Evolutionary conservation across 1,140 invertebrate species (phyloP), one percentile per base, ranked within the genome.

Genomic region (Colletes gigas): DNA sequence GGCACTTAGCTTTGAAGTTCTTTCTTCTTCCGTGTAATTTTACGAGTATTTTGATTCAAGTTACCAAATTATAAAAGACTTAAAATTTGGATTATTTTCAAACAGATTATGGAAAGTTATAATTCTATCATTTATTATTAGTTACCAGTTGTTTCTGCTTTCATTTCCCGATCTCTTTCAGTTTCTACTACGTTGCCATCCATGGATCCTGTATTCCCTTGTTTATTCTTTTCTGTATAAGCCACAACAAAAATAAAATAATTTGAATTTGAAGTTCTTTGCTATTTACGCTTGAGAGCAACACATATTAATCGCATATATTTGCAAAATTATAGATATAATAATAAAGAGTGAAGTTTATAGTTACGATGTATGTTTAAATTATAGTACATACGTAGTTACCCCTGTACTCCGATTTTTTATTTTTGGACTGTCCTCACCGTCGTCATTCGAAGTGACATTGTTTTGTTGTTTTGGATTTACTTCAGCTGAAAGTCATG

Each of bases 401-500:
- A 57, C 79, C 83, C 57, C 47, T 55, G 69, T 80, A 47, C 15
- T 69, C 69, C 17, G 74, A 59, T 4, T 50, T n/a, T 67, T 50
- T 57, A 39, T 14, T 12, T 63, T 66, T 65, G 21, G 5, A 15
- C 17, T 66, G 63, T 71, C 66, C 19, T 60, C 50, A 44, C 5
- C 30, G 30, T 15, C 68, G 8, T 65, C 72, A 55, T 78, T 83
- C 30, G 66, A 72, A 12, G 68, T 52, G 67, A 44, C 72, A 57
- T 82, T 86, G 57, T 69, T 54, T 80, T 19, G 39, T 14, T 71
- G 12, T 75, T 83, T 84, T 41, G 78, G 47, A 59, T 52, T 83
- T 83, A 62, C 79, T 65, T 84, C 39, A 84, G 66, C 87, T 88
- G 87, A 84, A 88, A 88, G 77, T 12, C 68, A 87, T 77, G 62